Evolutionary conservation across 2,113 vertebrate species (phyloP).

Genomic region (Entomyzon cyanotis): DNA sequence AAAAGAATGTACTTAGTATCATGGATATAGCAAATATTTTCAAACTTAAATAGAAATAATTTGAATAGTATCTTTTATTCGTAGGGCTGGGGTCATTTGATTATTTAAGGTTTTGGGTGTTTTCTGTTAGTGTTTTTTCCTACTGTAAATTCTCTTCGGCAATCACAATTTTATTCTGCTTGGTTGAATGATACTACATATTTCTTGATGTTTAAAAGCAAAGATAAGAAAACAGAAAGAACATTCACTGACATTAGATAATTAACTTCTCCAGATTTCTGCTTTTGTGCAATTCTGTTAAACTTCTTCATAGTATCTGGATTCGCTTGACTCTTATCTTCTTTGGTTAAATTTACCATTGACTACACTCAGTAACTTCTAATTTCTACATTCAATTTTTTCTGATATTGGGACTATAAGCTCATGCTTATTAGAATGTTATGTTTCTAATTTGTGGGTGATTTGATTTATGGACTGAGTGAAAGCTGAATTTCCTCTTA

Average conservation of each 20-base stretch:
- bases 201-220: not conserved
- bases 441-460: not conserved
- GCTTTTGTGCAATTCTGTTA: not conserved
- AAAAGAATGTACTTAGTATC: not conserved
- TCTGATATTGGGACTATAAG: not conserved
- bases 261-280: not conserved
- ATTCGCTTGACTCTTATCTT: not conserved
- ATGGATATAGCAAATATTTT: not conserved
- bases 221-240: not conserved
- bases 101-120: not conserved
- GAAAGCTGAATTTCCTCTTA: not conserved
- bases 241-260: not conserved
- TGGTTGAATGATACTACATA: not conserved
- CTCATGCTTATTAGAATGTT: not conserved
- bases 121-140: not conserved
- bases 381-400: not conserved
- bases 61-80: not conserved
- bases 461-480: not conserved
- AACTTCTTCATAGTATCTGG: not conserved
- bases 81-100: not conserved
- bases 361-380: not conserved
- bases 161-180: not conserved
- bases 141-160: not conserved
- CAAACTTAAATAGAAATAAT: not conserved
- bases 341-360: not conserved